Base-by-base conservation (phyloP, 2,888 invertebrate species). In the Ryuthela nishihirai region DNA sequence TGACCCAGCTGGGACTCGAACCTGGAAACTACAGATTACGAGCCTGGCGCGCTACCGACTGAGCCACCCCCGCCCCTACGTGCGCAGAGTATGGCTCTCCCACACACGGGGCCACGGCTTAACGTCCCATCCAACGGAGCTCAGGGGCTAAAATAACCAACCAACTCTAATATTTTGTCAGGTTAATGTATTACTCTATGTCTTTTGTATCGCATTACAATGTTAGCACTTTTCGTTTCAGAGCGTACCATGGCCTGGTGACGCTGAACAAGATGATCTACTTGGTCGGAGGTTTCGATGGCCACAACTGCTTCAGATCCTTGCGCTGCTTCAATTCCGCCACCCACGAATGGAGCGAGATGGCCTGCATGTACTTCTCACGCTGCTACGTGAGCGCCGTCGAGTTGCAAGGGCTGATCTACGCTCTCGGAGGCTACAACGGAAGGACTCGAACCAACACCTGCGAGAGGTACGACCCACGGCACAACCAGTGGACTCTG, bases 181-280 rank as follows among this genome's bases (percentile, higher is more conserved):
- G n/a, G n/a, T n/a, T n/a, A n/a, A n/a, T n/a, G n/a, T n/a, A n/a
- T n/a, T n/a, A n/a, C n/a, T n/a, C n/a, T n/a, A n/a, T n/a, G n/a
- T n/a, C n/a, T n/a, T n/a, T n/a, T n/a, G n/a, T n/a, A n/a, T n/a
- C n/a, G n/a, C n/a, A n/a, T n/a, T n/a, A n/a, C n/a, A n/a, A n/a
- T n/a, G n/a, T n/a, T n/a, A n/a, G n/a, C n/a, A n/a, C n/a, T n/a
- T n/a, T n/a, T n/a, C n/a, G n/a, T n/a, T n/a, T n/a, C 38, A 62
- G 88, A 38, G 87, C 88, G 0, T 88, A 88, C 72, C 88, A 89
- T 71, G 87, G 85, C 0, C 76, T 85, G 6, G 73, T 73, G 6
- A 67, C 70, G 0, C 49, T 75, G 3, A 67, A 70, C 12, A 66
- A 69, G 5, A 56, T 67, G 7, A 71, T 78, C 15, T 78, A 74